phyloP scores from a whole-genome alignment of 2,888 invertebrate genomes.

The Harpalus rufipes region DNA sequence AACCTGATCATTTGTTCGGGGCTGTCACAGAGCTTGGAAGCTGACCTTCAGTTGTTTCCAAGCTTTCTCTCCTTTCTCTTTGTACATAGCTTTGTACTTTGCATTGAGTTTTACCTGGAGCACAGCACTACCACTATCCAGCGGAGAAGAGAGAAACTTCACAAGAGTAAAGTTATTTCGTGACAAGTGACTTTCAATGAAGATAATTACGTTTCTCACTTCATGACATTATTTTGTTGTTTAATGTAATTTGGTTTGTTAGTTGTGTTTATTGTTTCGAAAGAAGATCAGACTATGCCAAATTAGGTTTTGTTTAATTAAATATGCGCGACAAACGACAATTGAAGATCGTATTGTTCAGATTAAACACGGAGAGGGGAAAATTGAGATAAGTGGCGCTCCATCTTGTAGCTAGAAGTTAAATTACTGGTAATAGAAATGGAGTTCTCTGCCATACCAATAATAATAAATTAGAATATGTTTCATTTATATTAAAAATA shows the following conservation, averaged over 20 bases:
- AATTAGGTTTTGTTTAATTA: not conserved
- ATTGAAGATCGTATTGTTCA: slow-evolving; percentile 1
- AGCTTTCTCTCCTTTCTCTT: too few relatives aligned
- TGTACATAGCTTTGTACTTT: not conserved
- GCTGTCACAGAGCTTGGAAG: too few relatives aligned
- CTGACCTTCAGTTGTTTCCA: too few relatives aligned
- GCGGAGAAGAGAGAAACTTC: slow-evolving; percentile 7
- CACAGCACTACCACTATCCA: too few relatives aligned
- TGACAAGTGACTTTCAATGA: slow-evolving; percentile 20
- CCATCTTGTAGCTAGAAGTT: too few relatives aligned
- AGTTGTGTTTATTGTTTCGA: slow-evolving; percentile 6
- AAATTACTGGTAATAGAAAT: too few relatives aligned
- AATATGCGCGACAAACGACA: not conserved
- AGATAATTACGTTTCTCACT: slow-evolving; percentile 21
- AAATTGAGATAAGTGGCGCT: too few relatives aligned
- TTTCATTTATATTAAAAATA: too few relatives aligned
- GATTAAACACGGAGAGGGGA: too few relatives aligned
- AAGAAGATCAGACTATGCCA: not conserved
- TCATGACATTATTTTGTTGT: slow-evolving; percentile 23
- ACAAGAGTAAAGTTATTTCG: not conserved
- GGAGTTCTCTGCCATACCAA: too few relatives aligned
- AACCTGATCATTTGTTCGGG: too few relatives aligned
- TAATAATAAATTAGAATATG: too few relatives aligned
- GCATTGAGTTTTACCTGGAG: not conserved
- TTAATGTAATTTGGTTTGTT: not conserved